Evolutionary conservation across 2,888 invertebrate genomes (phyloP), one percentile per base, ranked within the genome.

Genomic region (Timema cristinae): DNA sequence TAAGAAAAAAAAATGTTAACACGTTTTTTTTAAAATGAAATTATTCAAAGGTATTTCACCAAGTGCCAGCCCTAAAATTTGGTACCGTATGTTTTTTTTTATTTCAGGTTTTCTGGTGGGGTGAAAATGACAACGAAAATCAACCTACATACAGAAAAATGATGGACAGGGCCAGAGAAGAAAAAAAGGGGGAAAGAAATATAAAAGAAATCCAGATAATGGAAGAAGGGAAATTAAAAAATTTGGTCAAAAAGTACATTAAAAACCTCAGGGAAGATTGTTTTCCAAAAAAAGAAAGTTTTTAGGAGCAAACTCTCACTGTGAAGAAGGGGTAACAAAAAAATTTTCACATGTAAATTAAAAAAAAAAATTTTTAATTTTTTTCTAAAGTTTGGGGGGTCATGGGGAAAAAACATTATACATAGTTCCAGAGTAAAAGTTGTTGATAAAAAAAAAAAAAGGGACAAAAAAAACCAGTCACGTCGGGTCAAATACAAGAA

Each of bases 101-200:
- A 6, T 59, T 59, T 59, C 2, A 59, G 10, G n/a, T n/a, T n/a
- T 59, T 0, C 59, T 13, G n/a, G n/a, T 9, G 59, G 2, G 8
- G 56, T 56, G 59, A 59, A 59, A 7, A n/a, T 5, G 32, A 32
- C 32, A 32, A 16, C 13, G 59, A 9, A 59, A 4, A n/a, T 59
- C n/a, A 59, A 56, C 59, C 1, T 59, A n/a, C 59, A 59, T 59
- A 8, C 59, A 59, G 59, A 15, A 59, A 59, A 32, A 59, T 9
- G 32, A 59, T n/a, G 5, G 13, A 11, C 32, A 13, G n/a, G 13
- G 0, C 9, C 59, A n/a, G 59, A n/a, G 15, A 59, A 59, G 32
- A 32, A 59, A n/a, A 2, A n/a, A 56, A 56, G 59, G n/a, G n/a
- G 59, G 59, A n/a, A 5, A 1, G 15, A 59, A 59, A n/a, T 1